These are phyloP conservation scores for Chrysomallon squamiferum DNA, from an alignment of 1,140 invertebrate genomes.

Conservation along the genomic window DNA sequence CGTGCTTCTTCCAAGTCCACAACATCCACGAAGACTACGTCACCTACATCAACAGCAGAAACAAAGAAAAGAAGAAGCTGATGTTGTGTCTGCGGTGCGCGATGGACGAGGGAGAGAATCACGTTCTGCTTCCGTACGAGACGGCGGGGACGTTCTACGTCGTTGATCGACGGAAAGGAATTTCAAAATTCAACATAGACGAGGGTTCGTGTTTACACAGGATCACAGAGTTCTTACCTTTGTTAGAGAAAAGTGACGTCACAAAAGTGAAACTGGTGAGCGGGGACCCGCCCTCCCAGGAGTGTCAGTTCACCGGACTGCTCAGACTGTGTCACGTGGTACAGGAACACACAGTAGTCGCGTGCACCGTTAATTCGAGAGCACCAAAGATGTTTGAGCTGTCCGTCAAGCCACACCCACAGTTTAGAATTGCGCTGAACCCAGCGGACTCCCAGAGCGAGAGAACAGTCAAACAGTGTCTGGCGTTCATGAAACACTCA, in stretches of 20 bases:
- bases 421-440: slow-evolving; percentile 41
- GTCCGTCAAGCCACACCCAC: slow-evolving; percentile 37
- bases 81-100: slow-evolving; percentile 40
- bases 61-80: slow-evolving; percentile 38
- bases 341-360: slow-evolving; percentile 47
- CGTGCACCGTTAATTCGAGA: slow-evolving; percentile 30
- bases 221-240: slow-evolving; percentile 27
- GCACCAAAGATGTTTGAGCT: slow-evolving; percentile 42
- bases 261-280: slow-evolving; percentile 33
- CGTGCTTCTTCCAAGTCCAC: slow-evolving; percentile 33
- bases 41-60: slow-evolving; percentile 33
- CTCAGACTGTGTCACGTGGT: slow-evolving; percentile 43
- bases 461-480: slow-evolving; percentile 13
- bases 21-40: slow-evolving; percentile 47
- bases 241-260: slow-evolving; percentile 26
- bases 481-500: slow-evolving; percentile 25
- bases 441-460: slow-evolving; percentile 26
- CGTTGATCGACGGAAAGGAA: slow-evolving; percentile 30
- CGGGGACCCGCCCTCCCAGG: slow-evolving; percentile 40
- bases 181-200: slow-evolving; percentile 28
- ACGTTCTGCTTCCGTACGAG: slow-evolving; percentile 45
- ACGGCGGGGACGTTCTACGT: slow-evolving; percentile 43
- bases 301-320: slow-evolving; percentile 46
- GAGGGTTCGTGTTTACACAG: slow-evolving; percentile 27
- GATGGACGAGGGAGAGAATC: slow-evolving; percentile 23